These are phyloP conservation scores for Heterocephalus glaber DNA, from an alignment of 2,113 vertebrate genomes.

Conservation along the genomic window DNA sequence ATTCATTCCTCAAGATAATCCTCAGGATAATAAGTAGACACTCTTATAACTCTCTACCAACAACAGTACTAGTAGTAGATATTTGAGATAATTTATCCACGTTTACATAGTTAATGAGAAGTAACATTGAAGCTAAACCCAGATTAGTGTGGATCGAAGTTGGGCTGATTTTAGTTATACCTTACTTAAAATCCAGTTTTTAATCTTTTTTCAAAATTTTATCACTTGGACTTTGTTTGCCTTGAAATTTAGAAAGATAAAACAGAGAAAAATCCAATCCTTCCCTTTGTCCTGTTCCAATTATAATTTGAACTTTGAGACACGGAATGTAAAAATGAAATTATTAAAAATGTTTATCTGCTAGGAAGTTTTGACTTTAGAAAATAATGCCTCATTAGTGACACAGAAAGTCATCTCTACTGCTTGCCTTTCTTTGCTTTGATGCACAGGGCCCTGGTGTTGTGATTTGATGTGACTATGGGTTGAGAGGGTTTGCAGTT, in stretches of 20 bases:
- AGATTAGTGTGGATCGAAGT: background rate
- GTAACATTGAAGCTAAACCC: background rate
- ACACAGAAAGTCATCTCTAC: background rate
- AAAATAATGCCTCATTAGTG: constrained; percentile 70
- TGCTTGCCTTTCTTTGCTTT: constrained; percentile 5
- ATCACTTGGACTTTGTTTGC: background rate
- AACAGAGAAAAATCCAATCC: background rate
- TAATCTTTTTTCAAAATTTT: background rate
- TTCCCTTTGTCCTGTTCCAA: constrained; percentile 12
- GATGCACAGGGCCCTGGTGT: background rate
- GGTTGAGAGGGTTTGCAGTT: background rate
- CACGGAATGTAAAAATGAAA: constrained; percentile 44
- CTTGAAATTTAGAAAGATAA: constrained; percentile 19
- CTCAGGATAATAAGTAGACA: background rate
- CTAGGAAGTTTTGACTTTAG: constrained; percentile 37
- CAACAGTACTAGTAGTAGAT: background rate
- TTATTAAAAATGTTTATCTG: constrained; percentile 62
- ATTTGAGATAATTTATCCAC: background rate
- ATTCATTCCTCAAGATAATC: background rate
- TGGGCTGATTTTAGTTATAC: background rate
- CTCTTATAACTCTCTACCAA: background rate
- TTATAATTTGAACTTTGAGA: constrained; percentile 70
- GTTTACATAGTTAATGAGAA: background rate
- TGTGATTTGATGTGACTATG: background rate
- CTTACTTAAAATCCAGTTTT: background rate